phyloP scores from a whole-genome alignment of 2,113 vertebrate genomes.

The Panurus biarmicus region DNA sequence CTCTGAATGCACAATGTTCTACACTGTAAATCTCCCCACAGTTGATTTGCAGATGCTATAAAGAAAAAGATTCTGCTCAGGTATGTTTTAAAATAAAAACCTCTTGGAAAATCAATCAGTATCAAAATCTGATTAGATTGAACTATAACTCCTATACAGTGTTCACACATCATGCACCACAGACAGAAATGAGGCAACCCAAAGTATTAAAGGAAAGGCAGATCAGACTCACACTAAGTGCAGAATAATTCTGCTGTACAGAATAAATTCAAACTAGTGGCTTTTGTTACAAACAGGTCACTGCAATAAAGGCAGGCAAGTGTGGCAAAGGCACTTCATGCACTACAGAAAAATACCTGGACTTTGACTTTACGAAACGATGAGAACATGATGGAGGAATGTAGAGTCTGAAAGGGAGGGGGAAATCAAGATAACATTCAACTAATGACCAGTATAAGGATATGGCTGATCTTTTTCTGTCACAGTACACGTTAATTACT shows the following conservation, averaged over 20 bases:
- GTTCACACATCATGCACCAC: conserved; percentile 61
- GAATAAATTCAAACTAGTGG: neutral
- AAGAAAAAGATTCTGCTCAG: neutral
- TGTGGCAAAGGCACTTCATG: conserved; percentile 53
- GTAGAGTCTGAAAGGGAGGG: conserved; percentile 69
- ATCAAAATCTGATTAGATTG: neutral
- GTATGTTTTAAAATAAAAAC: conserved; percentile 5
- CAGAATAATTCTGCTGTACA: neutral
- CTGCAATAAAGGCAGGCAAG: conserved; percentile 65
- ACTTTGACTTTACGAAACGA: conserved; percentile 87
- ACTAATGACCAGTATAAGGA: conserved; percentile 14
- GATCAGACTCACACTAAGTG: neutral
- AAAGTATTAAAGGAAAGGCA: conserved; percentile 10
- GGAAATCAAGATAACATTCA: conserved; percentile 65
- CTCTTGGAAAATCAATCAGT: neutral
- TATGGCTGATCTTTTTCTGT: neutral
- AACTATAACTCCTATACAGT: neutral
- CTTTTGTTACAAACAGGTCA: conserved; percentile 25
- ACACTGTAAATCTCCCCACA: accelerated
- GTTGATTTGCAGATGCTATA: neutral
- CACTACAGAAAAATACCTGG: conserved; percentile 78
- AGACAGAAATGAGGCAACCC: conserved; percentile 10
- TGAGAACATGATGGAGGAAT: conserved; percentile 80
- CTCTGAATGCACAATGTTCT: neutral
- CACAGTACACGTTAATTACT: neutral